These are phyloP conservation scores for Chromobotia macracanthus DNA, from an alignment of 2,797 vertebrate species.

Conservation along the genomic window DNA sequence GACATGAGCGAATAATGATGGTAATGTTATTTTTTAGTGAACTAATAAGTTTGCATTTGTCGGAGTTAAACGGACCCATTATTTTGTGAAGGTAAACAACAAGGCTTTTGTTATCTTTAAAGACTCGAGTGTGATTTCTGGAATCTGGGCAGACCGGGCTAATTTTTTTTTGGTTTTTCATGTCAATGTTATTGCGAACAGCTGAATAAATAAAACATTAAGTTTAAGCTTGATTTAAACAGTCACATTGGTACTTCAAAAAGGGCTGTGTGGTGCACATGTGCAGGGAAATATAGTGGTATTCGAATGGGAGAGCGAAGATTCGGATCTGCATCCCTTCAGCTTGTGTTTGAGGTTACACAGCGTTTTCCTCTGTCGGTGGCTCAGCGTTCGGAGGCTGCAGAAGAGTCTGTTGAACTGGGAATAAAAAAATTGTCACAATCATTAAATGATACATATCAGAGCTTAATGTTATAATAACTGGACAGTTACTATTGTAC, in stretches of 20 bases:
- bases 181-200: constrained; percentile 55
- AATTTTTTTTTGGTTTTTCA: constrained; percentile 31
- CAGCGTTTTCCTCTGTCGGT: constrained; percentile 72
- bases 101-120: constrained; percentile 16
- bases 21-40: neutral
- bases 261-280: constrained; percentile 23
- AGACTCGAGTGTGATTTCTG: constrained; percentile 27
- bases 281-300: constrained; percentile 59
- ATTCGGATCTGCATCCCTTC: constrained; percentile 36
- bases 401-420: constrained; percentile 86
- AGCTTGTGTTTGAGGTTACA: constrained; percentile 59
- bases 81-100: constrained; percentile 4
- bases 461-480: neutral
- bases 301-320: constrained; percentile 4
- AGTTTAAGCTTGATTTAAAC: constrained; percentile 51
- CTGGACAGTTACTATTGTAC: too few relatives aligned
- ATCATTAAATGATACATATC: too few relatives aligned
- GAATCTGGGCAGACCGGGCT: neutral
- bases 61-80: constrained; percentile 29
- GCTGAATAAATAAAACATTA: constrained; percentile 64
- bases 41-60: neutral
- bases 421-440: neutral
- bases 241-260: constrained; percentile 34
- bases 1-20: neutral
- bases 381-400: constrained; percentile 81